phyloP scores from a whole-genome alignment of 2,888 invertebrate genomes.

The Abscondita cerata region DNA sequence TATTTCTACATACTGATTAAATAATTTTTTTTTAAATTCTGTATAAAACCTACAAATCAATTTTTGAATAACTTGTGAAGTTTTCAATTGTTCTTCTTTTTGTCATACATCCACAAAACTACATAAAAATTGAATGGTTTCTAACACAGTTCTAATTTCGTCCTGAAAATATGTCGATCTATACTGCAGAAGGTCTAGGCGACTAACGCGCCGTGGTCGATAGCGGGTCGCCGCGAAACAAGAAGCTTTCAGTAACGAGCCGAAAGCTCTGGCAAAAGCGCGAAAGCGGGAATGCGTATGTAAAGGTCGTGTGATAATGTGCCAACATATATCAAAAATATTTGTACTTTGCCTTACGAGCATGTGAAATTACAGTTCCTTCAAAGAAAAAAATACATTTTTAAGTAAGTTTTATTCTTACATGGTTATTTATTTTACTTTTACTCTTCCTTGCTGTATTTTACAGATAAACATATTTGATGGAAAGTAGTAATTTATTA shows the following conservation, averaged over 20 bases:
- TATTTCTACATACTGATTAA: no score
- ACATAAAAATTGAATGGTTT: neutral
- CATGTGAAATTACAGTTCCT: constrained; percentile 37
- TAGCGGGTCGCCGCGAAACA: constrained; percentile 45
- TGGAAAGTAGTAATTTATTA: no score
- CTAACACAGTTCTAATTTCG: constrained; percentile 32
- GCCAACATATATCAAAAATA: constrained; percentile 40
- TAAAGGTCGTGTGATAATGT: constrained; percentile 46
- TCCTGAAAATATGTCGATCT: constrained; percentile 43
- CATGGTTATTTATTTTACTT: no score
- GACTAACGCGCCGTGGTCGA: constrained; percentile 49
- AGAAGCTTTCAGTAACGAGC: constrained; percentile 47
- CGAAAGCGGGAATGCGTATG: constrained; percentile 38
- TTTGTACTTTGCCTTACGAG: constrained; percentile 24
- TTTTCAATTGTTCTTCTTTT: no score
- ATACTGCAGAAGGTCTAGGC: constrained; percentile 48
- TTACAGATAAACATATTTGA: no score
- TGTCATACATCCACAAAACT: no score
- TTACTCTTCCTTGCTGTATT: no score
- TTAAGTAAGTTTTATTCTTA: no score
- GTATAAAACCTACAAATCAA: no score
- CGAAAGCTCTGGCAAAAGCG: constrained; percentile 47
- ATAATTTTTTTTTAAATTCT: no score
- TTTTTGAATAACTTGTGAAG: no score
- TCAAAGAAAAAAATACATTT: constrained; percentile 6